Base-by-base conservation (phyloP, 2,888 invertebrate species). In the Meandrusa payeni region DNA sequence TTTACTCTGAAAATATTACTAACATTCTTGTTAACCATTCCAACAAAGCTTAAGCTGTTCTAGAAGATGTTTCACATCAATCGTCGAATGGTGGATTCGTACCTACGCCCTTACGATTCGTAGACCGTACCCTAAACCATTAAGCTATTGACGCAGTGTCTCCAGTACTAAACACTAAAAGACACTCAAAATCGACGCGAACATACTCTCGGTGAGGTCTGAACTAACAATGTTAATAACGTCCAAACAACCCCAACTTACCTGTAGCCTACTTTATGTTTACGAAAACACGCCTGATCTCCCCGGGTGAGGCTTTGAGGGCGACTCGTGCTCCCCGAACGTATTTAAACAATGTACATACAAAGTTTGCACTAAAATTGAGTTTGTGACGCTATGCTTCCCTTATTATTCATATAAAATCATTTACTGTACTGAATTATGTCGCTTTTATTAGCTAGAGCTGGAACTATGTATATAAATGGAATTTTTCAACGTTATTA, bases 211-310 rank as follows among this genome's bases (percentile, higher is more conserved):
- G 47, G 47, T 51, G 52, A 60, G 61, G 59, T 56, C 61, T 56
- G 58, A 57, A 57, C 65, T 72, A 67, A 73, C 69, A 69, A 64
- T 61, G 64, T 61, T 63, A 54, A 52, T 61, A 63, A 69, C 61
- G 59, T 58, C 54, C 61, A 65, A 74, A 70, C 69, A 66, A 53
- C 48, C 59, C 47, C 36, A 57, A 61, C 60, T 59, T 61, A 64
- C 55, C 61, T 58, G 51, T 53, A 59, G 59, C 61, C 65, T 61
- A 59, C 59, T 61, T 64, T 64, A 64, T 62, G 56, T 52, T 55
- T 41, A 62, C 55, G 61, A 64, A 64, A 70, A 67, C 73, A 69
- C 70, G 66, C 68, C 69, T 50, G 62, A 52, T 41, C 60, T 43
- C 52, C 38, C 42, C 51, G 52, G 48, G 47, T 59, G 17, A 13